Evolutionary conservation across 1,140 invertebrate genomes (phyloP), one percentile per base, ranked within the genome.

Genomic region (Tachypleus tridentatus): DNA sequence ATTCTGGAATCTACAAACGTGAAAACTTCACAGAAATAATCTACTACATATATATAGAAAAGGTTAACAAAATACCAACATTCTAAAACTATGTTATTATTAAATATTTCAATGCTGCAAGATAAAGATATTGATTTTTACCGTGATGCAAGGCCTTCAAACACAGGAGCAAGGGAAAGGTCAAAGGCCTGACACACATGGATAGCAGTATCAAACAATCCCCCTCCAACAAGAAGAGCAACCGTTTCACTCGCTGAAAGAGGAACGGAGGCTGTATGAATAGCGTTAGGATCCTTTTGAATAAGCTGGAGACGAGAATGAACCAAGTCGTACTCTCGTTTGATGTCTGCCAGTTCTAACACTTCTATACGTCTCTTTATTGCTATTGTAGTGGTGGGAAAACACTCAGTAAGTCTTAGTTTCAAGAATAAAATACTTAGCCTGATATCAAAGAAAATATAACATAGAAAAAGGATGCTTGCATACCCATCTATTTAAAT

Each of bases 271-370:
- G 68, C 49, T 67, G 72, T 70, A 61, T 68, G 62, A 56, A 67
- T 66, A 10, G 72, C 62, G n/a, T 82, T 79, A 0, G 78, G 75
- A 72, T 81, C 79, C 49, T 80, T 77, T 67, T 82, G 80, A 0
- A 82, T 77, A 56, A 89, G 74, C 67, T 82, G 80, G 6, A 87
- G 76, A 69, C 85, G 80, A 3, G 87, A 85, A 69, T 85, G 82
- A 0, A 85, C 79, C 57, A 90, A 78, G 58, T 84, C 80, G 71
- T 86, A 85, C 73, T 91, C 88, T 58, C 82, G 83, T 61, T 82
- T 80, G n/a, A 91, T 85, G 62, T 86, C 85, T n/a, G 77, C 72
- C 3, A 89, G 72, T 72, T 87, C 85, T 7, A 89, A 72, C 4
- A 90, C 84, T 68, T 87, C 83, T 0, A 87, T 76, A 49, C 50